phyloP scores from a whole-genome alignment of 2,797 vertebrate genomes.

The Falco peregrinus region DNA sequence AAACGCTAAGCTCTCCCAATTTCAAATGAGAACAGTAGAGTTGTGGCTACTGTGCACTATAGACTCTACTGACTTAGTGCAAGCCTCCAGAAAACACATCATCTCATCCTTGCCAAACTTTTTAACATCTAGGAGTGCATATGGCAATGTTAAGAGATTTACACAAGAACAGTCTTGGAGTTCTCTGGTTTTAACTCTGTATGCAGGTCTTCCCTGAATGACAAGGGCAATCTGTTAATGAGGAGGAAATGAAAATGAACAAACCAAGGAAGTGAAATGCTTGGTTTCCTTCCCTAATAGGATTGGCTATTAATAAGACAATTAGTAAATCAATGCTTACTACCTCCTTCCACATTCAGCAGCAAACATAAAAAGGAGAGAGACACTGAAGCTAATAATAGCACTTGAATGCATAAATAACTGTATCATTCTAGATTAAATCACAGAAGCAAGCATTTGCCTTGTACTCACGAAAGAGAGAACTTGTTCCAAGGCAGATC shows the following conservation, averaged over 20 bases:
- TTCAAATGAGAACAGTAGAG: not conserved
- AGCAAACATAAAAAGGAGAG: slow-evolving; percentile 25
- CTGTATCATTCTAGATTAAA: not conserved
- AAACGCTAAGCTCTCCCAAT: not conserved
- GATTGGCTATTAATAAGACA: slow-evolving; percentile 40
- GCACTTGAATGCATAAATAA: slow-evolving; percentile 14
- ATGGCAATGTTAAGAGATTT: not conserved
- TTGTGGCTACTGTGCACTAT: not conserved
- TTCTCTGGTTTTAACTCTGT: not conserved
- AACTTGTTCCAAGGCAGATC: not conserved
- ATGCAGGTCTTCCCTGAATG: not conserved
- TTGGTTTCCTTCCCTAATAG: slow-evolving; percentile 36
- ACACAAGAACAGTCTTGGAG: not conserved
- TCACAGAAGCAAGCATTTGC: not conserved
- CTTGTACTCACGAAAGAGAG: not conserved
- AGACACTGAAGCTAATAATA: slow-evolving; percentile 30
- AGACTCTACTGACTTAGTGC: not conserved
- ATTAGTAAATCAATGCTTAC: slow-evolving; percentile 55
- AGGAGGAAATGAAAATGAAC: slow-evolving; percentile 42
- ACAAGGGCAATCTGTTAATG: not conserved
- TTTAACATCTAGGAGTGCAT: not conserved
- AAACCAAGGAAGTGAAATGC: slow-evolving; percentile 1
- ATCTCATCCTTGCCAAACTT: not conserved
- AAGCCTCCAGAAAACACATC: not conserved
- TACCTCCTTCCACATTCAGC: slow-evolving; percentile 43